Evolutionary conservation across 2,113 vertebrate genomes (phyloP).

Genomic region (Sapayoa aenigma): DNA sequence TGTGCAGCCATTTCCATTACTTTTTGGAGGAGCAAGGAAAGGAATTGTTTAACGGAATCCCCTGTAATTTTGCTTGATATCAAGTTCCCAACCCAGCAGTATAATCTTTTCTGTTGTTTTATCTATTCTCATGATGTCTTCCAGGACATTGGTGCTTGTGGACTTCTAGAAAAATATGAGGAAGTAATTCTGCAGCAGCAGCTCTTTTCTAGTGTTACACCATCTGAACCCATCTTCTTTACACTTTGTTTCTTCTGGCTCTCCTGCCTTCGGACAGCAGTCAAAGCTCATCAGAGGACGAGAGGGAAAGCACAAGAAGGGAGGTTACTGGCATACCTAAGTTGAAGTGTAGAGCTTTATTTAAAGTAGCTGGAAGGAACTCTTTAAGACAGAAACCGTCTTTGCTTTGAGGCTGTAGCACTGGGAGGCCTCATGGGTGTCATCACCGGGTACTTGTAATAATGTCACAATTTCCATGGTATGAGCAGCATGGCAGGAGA

Average conservation of each 20-base stretch:
- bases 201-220: neutral
- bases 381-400: neutral
- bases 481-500: neutral
- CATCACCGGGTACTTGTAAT: slow-evolving; percentile 6
- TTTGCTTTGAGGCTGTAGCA: neutral
- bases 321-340: neutral
- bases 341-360: neutral
- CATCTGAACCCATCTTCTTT: neutral
- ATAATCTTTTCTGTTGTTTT: neutral
- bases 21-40: neutral
- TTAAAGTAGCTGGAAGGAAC: neutral
- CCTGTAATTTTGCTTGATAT: neutral
- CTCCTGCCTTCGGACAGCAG: no score
- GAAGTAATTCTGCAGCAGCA: neutral
- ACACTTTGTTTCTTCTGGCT: no score
- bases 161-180: neutral
- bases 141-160: accelerated
- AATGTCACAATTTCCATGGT: slow-evolving; percentile 17
- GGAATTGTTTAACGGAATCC: neutral
- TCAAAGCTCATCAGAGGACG: neutral
- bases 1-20: neutral
- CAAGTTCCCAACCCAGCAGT: neutral
- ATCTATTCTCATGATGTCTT: neutral
- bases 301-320: neutral
- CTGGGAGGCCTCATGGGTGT: neutral